A percentile compares a stretch with the other conserved stretches of the same genome.
These are phyloP conservation scores for Pygocentrus nattereri DNA, from an alignment of 2,797 vertebrate species.

Conservation along the genomic window DNA sequence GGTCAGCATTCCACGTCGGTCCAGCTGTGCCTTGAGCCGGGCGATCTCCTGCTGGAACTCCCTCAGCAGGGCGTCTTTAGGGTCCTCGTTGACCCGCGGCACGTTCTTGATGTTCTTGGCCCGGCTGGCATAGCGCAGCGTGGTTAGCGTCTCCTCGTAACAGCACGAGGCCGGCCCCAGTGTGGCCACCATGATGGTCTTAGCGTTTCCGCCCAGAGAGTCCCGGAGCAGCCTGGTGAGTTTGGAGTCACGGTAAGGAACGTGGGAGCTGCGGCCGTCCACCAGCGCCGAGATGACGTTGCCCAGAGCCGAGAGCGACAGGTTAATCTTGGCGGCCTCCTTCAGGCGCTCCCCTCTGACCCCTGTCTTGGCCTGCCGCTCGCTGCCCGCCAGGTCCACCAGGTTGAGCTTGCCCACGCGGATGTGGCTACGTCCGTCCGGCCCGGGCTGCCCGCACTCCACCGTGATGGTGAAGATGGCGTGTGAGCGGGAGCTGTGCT, in stretches of 20 bases:
- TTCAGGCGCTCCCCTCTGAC: conserved; percentile 90
- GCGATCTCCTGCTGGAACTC: conserved; percentile 95
- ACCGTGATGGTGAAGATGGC: conserved; percentile 94
- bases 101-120: conserved; percentile 98
- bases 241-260: conserved; percentile 97
- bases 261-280: conserved; percentile 90
- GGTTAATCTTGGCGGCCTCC: conserved; percentile 97
- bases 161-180: conserved; percentile 90
- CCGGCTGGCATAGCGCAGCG: conserved; percentile 93
- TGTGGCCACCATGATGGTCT: conserved; percentile 97
- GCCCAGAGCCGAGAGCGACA: conserved; percentile 93
- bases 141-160: conserved; percentile 94
- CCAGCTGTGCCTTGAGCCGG: conserved; percentile 92
- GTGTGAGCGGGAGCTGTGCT: conserved; percentile 94
- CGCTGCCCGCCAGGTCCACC: conserved; percentile 94
- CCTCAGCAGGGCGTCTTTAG: conserved; percentile 92
- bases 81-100: conserved; percentile 95
- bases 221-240: conserved; percentile 95
- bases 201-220: conserved; percentile 95
- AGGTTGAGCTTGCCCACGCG: conserved; percentile 95
- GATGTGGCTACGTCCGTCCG: conserved; percentile 92
- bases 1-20: conserved; percentile 69
- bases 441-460: conserved; percentile 93
- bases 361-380: conserved; percentile 90
- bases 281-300: conserved; percentile 95